Base-by-base conservation (phyloP, 2,888 invertebrate species). In the Podotricha telesiphe region DNA sequence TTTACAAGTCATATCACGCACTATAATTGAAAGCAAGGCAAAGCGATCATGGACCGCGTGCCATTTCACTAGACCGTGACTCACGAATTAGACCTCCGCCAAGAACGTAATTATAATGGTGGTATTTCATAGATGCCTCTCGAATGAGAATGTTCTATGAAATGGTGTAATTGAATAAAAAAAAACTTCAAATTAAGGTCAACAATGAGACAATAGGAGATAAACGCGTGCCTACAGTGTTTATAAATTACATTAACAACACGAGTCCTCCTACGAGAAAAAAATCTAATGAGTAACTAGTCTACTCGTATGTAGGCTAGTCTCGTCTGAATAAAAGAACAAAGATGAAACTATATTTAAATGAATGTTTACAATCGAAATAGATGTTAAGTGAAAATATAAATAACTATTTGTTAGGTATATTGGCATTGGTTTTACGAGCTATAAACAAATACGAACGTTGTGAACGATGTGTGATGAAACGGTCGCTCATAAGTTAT, bases 41-140 rank as follows among this genome's bases (percentile, higher is more conserved):
- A 80, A 76, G 82, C 84, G 82, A 86, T 86, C 85, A 82, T 84
- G 85, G 84, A 74, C 84, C 80, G 83, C 86, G 87, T 85, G 85
- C 89, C 87, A 87, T 91, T 89, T 89, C 87, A 86, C 86, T 82
- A 80, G 83, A 80, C 88, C 91, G 92, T 91, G 92, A 91, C 89
- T 91, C 92, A 92, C 91, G 91, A 91, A 91, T 91, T 91, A 91
- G 89, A 91, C 82, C 89, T 88, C 76, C 82, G 83, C 80, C 83
- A 84, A 89, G 88, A 89, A 88, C 84, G 86, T 88, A 89, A 91
- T 89, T 91, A 91, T 83, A 81, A 82, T 80, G 81, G 80, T 86
- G 83, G 83, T 87, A 89, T 88, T 87, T 87, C 86, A 88, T 88
- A 89, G 83, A 85, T 86, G 86, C 85, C 86, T 82, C 76, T 80